Percentiles rank a stretch among this genome's conserved stretches.
Evolutionary conservation across 1,140 invertebrate species (phyloP).

Genomic region (Anoplophora glabripennis): DNA sequence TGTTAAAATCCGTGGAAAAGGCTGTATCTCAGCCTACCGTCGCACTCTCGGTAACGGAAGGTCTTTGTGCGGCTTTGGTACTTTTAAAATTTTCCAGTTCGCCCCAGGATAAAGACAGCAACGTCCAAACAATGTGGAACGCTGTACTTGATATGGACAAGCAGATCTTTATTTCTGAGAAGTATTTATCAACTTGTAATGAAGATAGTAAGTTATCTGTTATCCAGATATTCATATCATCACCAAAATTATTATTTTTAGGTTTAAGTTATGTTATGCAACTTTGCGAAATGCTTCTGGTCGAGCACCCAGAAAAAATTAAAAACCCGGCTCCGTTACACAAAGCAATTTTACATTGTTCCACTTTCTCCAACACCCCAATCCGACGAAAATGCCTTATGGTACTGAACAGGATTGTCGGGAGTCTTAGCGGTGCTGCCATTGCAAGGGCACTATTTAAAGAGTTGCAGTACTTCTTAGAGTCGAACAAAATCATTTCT

Average conservation of each 20-base stretch:
- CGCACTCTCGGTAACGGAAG: constrained; percentile 70
- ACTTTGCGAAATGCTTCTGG: constrained; percentile 62
- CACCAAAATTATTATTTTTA: constrained; percentile 32
- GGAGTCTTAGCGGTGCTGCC: constrained; percentile 41
- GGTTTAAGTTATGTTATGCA: constrained; percentile 60
- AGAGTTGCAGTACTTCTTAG: constrained; percentile 60
- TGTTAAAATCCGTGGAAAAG: constrained; percentile 69
- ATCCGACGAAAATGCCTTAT: constrained; percentile 46
- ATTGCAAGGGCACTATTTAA: constrained; percentile 56
- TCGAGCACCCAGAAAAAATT: constrained; percentile 59
- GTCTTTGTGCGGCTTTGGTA: constrained; percentile 71
- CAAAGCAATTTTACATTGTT: constrained; percentile 61
- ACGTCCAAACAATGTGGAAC: constrained; percentile 63
- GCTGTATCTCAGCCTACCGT: constrained; percentile 64
- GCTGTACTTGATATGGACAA: constrained; percentile 71
- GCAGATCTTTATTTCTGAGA: constrained; percentile 78
- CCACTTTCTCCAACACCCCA: constrained; percentile 52
- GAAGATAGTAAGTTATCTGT: constrained; percentile 62
- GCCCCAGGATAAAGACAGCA: constrained; percentile 58
- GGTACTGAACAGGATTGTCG: constrained; percentile 44
- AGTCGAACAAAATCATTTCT: constrained; percentile 53
- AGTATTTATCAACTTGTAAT: constrained; percentile 62
- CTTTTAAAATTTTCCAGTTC: constrained; percentile 63
- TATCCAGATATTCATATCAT: neutral
- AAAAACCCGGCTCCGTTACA: constrained; percentile 58